Base-by-base conservation (phyloP, 2,113 vertebrate genomes). In the Pterocles orientalis region DNA sequence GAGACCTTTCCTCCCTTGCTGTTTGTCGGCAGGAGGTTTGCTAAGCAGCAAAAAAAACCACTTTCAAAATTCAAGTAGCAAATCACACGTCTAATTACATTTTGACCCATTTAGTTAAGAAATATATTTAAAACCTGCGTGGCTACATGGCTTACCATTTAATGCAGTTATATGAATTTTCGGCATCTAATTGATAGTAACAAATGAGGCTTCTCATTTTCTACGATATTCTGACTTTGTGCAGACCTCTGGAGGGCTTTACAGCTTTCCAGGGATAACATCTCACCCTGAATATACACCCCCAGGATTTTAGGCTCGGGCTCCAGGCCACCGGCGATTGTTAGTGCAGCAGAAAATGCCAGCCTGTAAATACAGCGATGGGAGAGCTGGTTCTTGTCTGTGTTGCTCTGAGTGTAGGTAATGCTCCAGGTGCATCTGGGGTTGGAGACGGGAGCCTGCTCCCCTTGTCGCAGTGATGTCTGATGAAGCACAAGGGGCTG, bases 41-140 rank as follows among this genome's bases (percentile, higher is more conserved):
- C 25, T 24, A 53, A 64, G 23, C 75, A 85, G 43, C 45, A 66
- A 65, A 60, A 64, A 26, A 10, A 0, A 14, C 18, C 18, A 11
- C 29, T 78, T 95, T 71, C 77, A 48, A 75, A 94, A 91, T 75
- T 70, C 34, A n/a, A 56, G 88, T 33, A 86, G 86, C 69, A 70
- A 48, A 57, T n/a, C 65, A 87, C 89, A 82, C 50, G 10, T 68
- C 78, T 80, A 36, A 76, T 87, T 82, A 47, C 10, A 14, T 53
- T 80, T 91, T 88, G 71, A 70, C 79, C 50, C 41, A 19, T 13
- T 86, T 81, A 86, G 19, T 76, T 91, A 64, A 65, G 56, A 82
- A 94, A 31, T 60, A 3, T 10, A 23, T 84, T n/a, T 16, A 60
- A 76, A 53, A 57, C 8, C 77, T 10, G 14, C 41, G 14, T 41